Evolutionary conservation across 2,888 invertebrate genomes (phyloP).

Genomic region (Laspeyria flexula): DNA sequence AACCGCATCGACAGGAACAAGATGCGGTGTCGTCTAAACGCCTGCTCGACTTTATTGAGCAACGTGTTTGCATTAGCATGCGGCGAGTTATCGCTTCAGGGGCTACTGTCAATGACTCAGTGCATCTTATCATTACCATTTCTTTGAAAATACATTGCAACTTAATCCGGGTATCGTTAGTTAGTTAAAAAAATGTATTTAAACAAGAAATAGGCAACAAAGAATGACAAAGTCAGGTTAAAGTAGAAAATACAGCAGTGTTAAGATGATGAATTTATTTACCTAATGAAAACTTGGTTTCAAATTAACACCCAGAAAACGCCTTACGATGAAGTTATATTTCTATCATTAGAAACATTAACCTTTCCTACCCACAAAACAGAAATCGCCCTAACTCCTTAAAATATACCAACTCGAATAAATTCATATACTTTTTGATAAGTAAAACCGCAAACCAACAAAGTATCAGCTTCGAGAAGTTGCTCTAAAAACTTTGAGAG

Average conservation of each 20-base stretch:
- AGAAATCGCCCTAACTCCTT: background rate
- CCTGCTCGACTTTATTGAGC: slow-evolving; percentile 61
- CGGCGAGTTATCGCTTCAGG: slow-evolving; percentile 38
- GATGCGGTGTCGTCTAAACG: slow-evolving; percentile 48
- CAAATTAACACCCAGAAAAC: background rate
- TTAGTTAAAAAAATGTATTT: no score
- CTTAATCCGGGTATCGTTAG: no score
- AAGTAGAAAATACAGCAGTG: no score
- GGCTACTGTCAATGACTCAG: slow-evolving; percentile 12
- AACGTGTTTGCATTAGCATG: slow-evolving; percentile 49
- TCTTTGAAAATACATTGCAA: no score
- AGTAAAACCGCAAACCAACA: slow-evolving; percentile 27
- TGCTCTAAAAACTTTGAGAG: slow-evolving; percentile 64
- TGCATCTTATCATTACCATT: background rate
- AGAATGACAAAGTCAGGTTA: no score
- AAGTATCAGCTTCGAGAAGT: slow-evolving; percentile 37
- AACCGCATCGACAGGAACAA: slow-evolving; percentile 32
- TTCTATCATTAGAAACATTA: background rate
- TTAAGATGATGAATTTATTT: no score
- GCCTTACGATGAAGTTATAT: no score
- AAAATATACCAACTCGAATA: background rate
- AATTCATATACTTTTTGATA: slow-evolving; percentile 6
- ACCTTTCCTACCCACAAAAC: background rate
- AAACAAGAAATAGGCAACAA: no score
- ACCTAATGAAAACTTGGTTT: no score